Conservation (phyloP, 2,113 vertebrate genomes). For the Anhinga rufa region DNA sequence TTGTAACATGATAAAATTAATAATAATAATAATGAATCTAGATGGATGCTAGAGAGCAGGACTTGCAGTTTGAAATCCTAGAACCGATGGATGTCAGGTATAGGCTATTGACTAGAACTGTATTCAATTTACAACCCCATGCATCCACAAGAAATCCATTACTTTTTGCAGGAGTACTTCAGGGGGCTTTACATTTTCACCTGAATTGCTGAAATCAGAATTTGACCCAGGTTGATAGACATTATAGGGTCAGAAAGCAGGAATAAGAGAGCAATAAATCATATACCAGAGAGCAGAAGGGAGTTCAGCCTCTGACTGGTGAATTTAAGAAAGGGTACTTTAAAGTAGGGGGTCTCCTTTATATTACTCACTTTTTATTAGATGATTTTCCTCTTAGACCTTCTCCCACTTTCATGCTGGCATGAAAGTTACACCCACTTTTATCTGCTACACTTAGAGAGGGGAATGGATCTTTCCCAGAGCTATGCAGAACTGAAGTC, state of each 20-base stretch:
- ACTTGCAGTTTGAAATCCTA: not conserved
- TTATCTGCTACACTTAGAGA: not conserved
- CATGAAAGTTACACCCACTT: not conserved
- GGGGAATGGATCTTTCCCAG: not conserved
- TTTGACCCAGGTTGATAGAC: not conserved
- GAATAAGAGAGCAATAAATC: not conserved
- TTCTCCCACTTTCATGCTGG: not conserved
- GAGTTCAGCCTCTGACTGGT: not conserved
- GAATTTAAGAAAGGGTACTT: not conserved
- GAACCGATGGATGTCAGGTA: not conserved
- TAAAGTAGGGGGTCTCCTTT: not conserved
- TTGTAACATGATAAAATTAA: not conserved
- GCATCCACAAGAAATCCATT: not conserved
- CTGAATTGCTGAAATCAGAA: constrained; percentile 4
- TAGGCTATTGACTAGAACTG: not conserved
- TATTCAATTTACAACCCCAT: not conserved
- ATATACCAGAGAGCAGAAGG: not conserved
- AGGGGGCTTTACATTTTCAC: not conserved
- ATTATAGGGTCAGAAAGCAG: not conserved
- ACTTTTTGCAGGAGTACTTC: not conserved
- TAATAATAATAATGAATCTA: not conserved
- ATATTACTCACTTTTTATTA: not conserved
- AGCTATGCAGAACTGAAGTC: not conserved
- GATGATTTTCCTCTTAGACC: not conserved
- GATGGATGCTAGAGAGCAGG: not conserved